Percentiles rank a stretch among this genome's conserved stretches.
Conservation (phyloP, 2,797 vertebrate species). For the Acanthopagrus latus region DNA sequence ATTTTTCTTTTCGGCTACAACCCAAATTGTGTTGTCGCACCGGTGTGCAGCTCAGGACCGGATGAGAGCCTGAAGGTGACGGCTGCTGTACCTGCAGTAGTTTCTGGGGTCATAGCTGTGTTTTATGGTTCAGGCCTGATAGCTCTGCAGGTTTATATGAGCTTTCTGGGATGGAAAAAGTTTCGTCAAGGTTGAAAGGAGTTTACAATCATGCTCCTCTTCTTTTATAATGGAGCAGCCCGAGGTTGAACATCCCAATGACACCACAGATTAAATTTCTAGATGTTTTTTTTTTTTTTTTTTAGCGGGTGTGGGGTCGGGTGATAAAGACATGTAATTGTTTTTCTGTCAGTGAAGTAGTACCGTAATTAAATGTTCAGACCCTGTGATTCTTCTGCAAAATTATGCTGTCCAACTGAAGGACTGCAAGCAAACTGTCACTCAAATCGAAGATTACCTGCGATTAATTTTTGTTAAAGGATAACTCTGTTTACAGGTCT, state of each 20-base stretch:
- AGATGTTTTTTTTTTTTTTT: background rate
- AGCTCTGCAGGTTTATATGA: conserved; percentile 39
- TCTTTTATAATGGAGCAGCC: conserved; percentile 15
- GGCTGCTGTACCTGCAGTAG: conserved; percentile 10
- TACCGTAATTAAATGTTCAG: conserved; percentile 9
- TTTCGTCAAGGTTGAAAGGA: conserved; percentile 32
- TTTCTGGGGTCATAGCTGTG: conserved; percentile 22
- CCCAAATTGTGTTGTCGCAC: conserved; percentile 12
- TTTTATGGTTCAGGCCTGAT: conserved; percentile 52
- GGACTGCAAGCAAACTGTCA: background rate
- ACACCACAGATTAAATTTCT: conserved; percentile 36
- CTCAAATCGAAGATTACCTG: background rate
- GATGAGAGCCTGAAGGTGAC: conserved; percentile 32
- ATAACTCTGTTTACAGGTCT: too few species aligned
- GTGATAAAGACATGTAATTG: conserved; percentile 28
- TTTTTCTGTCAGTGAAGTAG: conserved; percentile 12
- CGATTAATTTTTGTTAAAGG: conserved; percentile 18
- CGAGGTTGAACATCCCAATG: conserved; percentile 37
- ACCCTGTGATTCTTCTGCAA: background rate
- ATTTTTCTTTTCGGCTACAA: background rate
- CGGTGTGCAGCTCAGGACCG: conserved; percentile 26
- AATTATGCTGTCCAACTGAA: background rate
- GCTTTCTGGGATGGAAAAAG: conserved; percentile 19
- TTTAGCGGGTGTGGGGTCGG: conserved; percentile 26
- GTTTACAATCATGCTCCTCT: conserved; percentile 40